Percentiles rank a stretch among this genome's conserved stretches.
These are phyloP conservation scores for Sterrhoptilus dennistouni DNA, from an alignment of 2,113 vertebrate species.

Conservation along the genomic window DNA sequence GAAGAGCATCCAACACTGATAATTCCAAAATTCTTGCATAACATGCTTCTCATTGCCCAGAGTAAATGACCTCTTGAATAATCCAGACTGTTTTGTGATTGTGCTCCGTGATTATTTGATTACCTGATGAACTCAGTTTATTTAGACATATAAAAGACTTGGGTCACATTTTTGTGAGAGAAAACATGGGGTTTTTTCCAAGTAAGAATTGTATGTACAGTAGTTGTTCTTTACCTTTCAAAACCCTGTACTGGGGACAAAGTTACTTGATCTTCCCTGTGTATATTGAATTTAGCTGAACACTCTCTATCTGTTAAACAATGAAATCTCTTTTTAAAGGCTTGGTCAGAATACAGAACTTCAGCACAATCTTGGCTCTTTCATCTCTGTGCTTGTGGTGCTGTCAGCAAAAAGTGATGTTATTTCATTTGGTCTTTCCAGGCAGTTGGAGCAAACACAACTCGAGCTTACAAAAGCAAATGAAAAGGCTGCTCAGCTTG, in stretches of 20 bases:
- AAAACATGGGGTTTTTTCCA: neutral
- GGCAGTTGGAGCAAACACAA: conserved; percentile 88
- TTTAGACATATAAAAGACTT: neutral
- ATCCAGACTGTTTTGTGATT: neutral
- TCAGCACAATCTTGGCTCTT: neutral
- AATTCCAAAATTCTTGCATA: neutral
- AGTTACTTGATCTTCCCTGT: neutral
- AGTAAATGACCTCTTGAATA: neutral
- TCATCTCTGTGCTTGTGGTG: neutral
- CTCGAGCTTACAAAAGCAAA: conserved; percentile 81
- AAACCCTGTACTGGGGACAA: neutral
- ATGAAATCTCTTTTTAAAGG: neutral
- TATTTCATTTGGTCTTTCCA: conserved; percentile 55
- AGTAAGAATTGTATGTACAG: neutral
- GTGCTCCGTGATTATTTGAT: neutral
- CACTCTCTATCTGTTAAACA: neutral
- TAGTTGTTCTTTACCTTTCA: neutral
- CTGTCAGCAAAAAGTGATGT: conserved; percentile 28
- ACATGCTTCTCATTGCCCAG: neutral
- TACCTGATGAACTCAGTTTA: neutral
- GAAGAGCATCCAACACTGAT: neutral
- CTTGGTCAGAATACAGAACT: neutral
- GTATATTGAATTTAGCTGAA: neutral
- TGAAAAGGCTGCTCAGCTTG: conserved; percentile 77
- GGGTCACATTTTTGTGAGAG: neutral